A percentile compares a stretch with the other conserved stretches of the same genome.
phyloP scores from a whole-genome alignment of 2,113 vertebrate species.

The rabbit (Oryctolagus cuniculus) region DNA sequence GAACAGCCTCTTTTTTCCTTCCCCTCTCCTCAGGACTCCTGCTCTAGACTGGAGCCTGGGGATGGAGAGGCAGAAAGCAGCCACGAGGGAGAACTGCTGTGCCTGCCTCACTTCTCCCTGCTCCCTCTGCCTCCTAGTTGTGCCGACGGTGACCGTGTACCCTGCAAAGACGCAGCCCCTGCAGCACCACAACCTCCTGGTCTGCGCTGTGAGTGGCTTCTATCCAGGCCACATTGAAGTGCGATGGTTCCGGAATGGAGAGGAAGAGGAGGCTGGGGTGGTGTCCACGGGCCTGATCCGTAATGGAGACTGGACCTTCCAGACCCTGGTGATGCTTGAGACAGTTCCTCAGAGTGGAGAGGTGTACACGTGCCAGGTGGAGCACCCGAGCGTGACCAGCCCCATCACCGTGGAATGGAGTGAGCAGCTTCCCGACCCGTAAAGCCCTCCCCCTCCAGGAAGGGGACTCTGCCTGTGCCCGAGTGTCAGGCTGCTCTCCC shows the following conservation, averaged over 20 bases:
- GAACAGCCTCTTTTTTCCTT: background rate
- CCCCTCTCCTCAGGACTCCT: background rate
- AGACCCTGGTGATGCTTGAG: background rate
- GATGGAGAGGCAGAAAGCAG: rapidly evolving
- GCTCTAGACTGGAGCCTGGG: background rate
- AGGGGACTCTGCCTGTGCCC: no score
- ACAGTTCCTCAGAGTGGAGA: no score
- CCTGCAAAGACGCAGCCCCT: background rate
- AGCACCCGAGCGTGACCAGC: no score
- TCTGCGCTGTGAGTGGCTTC: slow-evolving; percentile 80
- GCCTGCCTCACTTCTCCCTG: rapidly evolving
- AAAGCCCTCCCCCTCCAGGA: rapidly evolving
- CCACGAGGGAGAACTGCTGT: rapidly evolving
- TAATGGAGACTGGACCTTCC: slow-evolving; percentile 77
- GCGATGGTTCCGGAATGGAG: slow-evolving; percentile 44
- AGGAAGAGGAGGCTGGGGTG: slow-evolving; percentile 49
- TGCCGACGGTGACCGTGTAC: slow-evolving; percentile 26
- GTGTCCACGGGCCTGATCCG: slow-evolving; percentile 69
- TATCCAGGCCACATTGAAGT: slow-evolving; percentile 69
- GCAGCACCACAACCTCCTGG: slow-evolving; percentile 72
- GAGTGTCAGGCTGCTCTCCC: no score
- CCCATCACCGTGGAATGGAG: slow-evolving; percentile 63
- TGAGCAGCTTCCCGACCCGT: background rate
- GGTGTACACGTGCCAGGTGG: no score
- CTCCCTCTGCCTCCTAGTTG: background rate